Conservation (phyloP, 2,113 vertebrate genomes). For the Phylloscopus whistleri region DNA sequence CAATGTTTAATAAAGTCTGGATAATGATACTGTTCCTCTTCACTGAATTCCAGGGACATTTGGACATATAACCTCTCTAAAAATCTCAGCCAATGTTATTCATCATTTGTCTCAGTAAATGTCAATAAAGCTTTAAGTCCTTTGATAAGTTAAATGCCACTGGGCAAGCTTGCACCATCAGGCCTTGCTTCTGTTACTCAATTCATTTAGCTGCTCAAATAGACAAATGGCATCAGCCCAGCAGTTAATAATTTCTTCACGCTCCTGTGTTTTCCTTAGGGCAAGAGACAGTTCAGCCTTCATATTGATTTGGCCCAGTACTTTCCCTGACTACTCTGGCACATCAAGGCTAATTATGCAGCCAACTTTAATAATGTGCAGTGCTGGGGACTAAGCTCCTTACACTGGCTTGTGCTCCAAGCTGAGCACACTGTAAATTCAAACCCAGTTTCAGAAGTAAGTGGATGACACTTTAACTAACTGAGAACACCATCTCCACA, state of each 20-base stretch:
- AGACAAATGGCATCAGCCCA: constrained; percentile 57
- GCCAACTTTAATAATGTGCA: constrained; percentile 6
- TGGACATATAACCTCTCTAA: background rate
- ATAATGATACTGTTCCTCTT: constrained; percentile 13
- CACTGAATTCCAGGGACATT: constrained; percentile 26
- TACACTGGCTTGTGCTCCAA: background rate
- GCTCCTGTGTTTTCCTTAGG: constrained; percentile 37
- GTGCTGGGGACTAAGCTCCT: background rate
- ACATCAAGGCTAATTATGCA: constrained; percentile 36
- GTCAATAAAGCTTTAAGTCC: constrained; percentile 35
- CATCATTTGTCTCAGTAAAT: constrained; percentile 39
- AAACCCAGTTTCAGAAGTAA: background rate
- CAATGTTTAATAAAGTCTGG: constrained; percentile 13
- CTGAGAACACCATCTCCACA: background rate
- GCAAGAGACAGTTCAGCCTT: constrained; percentile 37
- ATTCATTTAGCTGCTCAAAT: constrained; percentile 58
- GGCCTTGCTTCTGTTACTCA: constrained; percentile 6
- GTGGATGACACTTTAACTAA: background rate
- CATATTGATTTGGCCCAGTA: constrained; percentile 11
- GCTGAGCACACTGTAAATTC: background rate
- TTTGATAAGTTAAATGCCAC: constrained; percentile 55
- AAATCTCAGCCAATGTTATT: constrained; percentile 16
- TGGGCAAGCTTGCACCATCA: background rate
- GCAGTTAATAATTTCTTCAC: constrained; percentile 59
- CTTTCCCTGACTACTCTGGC: constrained; percentile 2